Percentiles rank a stretch among this genome's conserved stretches.
Evolutionary conservation across 2,113 vertebrate genomes (phyloP).

Genomic region (Agapornis roseicollis): DNA sequence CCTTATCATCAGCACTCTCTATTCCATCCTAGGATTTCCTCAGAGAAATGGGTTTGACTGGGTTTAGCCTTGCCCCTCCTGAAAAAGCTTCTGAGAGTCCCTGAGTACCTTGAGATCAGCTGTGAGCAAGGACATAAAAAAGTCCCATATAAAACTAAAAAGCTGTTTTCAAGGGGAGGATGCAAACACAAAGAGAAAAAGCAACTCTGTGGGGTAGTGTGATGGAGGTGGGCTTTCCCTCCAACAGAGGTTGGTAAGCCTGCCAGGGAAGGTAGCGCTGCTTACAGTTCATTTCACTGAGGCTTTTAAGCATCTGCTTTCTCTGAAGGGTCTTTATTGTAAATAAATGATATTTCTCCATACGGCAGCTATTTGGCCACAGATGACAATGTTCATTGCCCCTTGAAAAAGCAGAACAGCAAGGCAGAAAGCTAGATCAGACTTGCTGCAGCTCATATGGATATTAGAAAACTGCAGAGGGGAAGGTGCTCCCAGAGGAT

Average conservation of each 20-base stretch:
- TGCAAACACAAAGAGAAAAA: neutral
- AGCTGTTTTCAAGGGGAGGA: neutral
- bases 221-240: neutral
- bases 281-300: neutral
- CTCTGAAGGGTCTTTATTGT: neutral
- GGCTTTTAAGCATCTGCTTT: constrained; percentile 3
- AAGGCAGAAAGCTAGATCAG: neutral
- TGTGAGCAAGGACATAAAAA: neutral
- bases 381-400: neutral
- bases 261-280: neutral
- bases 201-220: neutral
- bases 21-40: neutral
- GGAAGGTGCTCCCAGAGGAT: neutral
- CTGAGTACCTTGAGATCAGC: neutral
- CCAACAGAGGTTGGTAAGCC: neutral
- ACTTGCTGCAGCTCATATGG: neutral
- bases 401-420: neutral
- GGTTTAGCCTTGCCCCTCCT: neutral
- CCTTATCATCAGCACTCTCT: neutral
- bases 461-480: neutral
- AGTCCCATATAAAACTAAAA: neutral
- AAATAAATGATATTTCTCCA: neutral
- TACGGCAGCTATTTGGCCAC: neutral
- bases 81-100: neutral
- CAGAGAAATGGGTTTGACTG: neutral